These are phyloP conservation scores for Enhydra lutris DNA, from an alignment of 2,113 vertebrate species.

Conservation along the genomic window DNA sequence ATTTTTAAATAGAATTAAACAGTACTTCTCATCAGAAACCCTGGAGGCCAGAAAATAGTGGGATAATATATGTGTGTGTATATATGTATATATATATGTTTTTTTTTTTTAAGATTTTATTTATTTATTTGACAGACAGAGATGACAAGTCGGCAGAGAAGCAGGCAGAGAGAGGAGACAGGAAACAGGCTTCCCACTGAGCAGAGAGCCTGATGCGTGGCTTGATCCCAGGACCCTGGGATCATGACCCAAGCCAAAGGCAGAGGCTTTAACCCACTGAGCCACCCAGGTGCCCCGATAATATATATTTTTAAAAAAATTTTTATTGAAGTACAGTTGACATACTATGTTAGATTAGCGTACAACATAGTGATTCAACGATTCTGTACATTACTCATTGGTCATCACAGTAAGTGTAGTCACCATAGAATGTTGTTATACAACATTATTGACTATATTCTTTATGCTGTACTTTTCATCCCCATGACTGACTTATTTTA, in stretches of 20 bases:
- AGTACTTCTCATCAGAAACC: background rate
- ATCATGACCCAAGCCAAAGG: too few species aligned
- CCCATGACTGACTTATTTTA: background rate
- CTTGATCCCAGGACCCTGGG: too few species aligned
- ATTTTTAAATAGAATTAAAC: background rate
- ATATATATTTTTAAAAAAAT: background rate
- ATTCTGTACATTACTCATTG: background rate
- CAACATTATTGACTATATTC: background rate
- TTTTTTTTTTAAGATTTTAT: too few species aligned
- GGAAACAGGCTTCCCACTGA: too few species aligned
- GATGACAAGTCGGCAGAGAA: too few species aligned
- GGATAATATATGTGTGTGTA: background rate
- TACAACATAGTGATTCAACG: background rate
- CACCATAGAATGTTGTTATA: background rate
- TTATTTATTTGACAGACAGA: too few species aligned
- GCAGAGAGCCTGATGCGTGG: too few species aligned
- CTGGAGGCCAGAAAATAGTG: background rate
- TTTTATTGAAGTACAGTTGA: background rate
- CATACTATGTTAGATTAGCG: background rate
- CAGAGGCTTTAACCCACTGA: too few species aligned
- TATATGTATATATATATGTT: accelerated
- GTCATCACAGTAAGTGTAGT: background rate
- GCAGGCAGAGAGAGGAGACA: too few species aligned
- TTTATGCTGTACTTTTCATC: background rate
- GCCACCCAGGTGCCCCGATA: too few species aligned